Conservation (phyloP, 2,797 vertebrate genomes). For the Bradypodion ventrale region DNA sequence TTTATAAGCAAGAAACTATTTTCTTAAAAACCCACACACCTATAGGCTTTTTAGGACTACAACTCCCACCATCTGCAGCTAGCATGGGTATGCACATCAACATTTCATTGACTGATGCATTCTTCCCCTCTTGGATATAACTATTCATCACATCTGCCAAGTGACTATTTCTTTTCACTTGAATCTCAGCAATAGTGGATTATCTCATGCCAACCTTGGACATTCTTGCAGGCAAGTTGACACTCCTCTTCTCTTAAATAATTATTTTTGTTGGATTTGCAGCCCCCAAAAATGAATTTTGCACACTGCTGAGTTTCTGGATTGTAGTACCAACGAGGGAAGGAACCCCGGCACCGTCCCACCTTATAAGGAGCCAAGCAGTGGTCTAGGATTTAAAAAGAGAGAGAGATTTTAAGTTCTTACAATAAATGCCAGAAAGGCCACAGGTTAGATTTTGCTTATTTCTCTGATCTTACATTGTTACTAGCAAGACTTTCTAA, state of each 20-base stretch:
- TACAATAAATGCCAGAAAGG: conserved; percentile 30
- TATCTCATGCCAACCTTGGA: conserved; percentile 68
- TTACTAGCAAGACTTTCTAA: background rate
- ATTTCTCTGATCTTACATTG: background rate
- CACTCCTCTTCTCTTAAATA: conserved; percentile 86
- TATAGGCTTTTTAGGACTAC: background rate
- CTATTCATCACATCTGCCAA: background rate
- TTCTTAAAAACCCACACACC: no score
- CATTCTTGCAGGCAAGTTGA: conserved; percentile 78
- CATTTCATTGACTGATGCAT: background rate
- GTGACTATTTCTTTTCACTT: background rate
- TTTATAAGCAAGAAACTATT: background rate
- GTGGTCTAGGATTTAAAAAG: conserved; percentile 77
- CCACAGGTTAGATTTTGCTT: conserved; percentile 13
- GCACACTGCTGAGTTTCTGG: conserved; percentile 80
- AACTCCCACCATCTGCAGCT: background rate
- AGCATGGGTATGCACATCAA: background rate
- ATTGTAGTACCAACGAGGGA: conserved; percentile 92
- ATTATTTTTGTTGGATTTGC: conserved; percentile 91
- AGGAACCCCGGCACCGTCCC: conserved; percentile 90
- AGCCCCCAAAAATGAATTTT: conserved; percentile 78
- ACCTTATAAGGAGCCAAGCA: conserved; percentile 87
- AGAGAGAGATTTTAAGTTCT: background rate
- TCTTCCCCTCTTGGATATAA: background rate
- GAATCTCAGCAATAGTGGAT: background rate